Evolutionary conservation across 2,113 vertebrate genomes (phyloP).

Genomic region (Mugil cephalus): DNA sequence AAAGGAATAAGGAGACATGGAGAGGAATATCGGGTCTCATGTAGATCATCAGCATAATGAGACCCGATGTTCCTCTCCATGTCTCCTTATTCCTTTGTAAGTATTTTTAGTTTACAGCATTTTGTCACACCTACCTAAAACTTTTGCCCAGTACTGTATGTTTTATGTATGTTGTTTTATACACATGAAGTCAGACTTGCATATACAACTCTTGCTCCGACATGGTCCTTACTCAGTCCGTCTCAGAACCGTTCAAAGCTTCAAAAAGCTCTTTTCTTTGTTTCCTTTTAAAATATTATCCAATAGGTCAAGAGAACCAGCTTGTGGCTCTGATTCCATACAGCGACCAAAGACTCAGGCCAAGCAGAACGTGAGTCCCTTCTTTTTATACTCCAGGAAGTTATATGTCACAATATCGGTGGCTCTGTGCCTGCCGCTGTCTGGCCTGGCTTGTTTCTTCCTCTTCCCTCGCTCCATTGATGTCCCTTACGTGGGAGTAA

Average conservation of each 20-base stretch:
- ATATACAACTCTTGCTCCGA: too few species aligned
- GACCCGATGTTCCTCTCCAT: too few species aligned
- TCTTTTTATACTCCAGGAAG: constrained; percentile 85
- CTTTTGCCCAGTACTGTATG: too few species aligned
- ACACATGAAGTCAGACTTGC: neutral
- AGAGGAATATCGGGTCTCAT: too few species aligned
- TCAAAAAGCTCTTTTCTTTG: too few species aligned
- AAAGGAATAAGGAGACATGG: too few species aligned
- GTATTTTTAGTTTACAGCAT: too few species aligned
- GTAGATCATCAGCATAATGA: too few species aligned
- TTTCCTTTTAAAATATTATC: constrained; percentile 13
- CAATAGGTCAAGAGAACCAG: constrained; percentile 96
- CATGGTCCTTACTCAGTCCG: neutral
- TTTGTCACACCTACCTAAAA: too few species aligned
- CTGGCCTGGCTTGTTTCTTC: constrained; percentile 94
- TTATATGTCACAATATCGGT: constrained; percentile 96
- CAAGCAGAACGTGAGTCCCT: constrained; percentile 93
- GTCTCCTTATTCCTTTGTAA: too few species aligned
- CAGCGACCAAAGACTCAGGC: constrained; percentile 94
- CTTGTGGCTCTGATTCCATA: constrained; percentile 98
- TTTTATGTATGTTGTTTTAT: too few species aligned
- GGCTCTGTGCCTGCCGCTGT: constrained; percentile 92
- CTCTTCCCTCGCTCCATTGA: constrained; percentile 97
- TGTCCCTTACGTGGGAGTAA: constrained; percentile 93
- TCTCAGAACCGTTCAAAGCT: too few species aligned